These are phyloP conservation scores for Marmota monax DNA, from an alignment of 2,113 vertebrate species.

Conservation along the genomic window DNA sequence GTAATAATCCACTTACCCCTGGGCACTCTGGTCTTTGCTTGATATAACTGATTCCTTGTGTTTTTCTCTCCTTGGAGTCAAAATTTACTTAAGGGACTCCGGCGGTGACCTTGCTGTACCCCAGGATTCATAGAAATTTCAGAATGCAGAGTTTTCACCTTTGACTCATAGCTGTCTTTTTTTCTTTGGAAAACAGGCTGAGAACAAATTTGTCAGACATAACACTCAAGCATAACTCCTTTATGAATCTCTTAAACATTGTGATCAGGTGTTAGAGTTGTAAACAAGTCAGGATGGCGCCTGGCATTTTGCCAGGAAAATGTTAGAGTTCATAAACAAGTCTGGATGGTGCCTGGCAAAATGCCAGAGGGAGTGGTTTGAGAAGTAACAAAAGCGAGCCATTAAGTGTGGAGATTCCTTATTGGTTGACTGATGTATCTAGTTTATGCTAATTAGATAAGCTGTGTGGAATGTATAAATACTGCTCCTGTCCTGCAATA, in stretches of 20 bases:
- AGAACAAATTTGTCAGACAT: background rate
- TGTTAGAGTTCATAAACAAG: no score
- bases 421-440: no score
- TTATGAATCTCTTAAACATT: background rate
- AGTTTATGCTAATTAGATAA: no score
- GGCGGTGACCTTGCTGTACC: background rate
- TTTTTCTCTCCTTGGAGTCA: background rate
- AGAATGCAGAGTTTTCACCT: background rate
- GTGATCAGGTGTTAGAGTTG: background rate
- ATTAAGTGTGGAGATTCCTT: no score
- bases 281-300: no score
- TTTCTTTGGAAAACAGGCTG: background rate
- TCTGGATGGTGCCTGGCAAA: no score
- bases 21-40: background rate
- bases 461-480: no score
- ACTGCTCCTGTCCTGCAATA: no score
- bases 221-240: background rate
- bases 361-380: no score
- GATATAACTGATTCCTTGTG: background rate
- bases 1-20: background rate
- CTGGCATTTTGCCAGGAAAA: no score
- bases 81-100: background rate
- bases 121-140: background rate
- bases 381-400: no score
- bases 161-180: background rate